Evolutionary conservation across 2,888 invertebrate species (phyloP).

Genomic region (Pristionchus japonicus): DNA sequence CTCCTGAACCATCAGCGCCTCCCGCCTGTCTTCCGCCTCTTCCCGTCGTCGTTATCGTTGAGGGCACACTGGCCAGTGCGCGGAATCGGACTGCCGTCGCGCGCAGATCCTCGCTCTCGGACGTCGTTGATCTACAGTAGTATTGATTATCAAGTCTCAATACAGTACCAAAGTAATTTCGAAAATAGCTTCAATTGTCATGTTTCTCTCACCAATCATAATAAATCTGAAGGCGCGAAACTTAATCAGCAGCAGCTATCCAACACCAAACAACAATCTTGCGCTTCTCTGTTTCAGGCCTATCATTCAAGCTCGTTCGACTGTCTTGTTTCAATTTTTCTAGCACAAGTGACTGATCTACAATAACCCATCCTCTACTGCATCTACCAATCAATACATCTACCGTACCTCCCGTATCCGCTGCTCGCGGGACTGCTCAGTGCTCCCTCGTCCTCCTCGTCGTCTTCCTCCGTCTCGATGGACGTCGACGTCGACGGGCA

Average conservation of each 20-base stretch:
- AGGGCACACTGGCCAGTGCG: no score
- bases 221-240: no score
- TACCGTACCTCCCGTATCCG: slow-evolving; percentile 47
- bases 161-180: no score
- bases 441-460: neutral
- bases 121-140: slow-evolving; percentile 31
- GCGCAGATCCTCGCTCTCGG: slow-evolving; percentile 11
- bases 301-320: no score
- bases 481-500: neutral
- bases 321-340: no score
- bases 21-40: neutral
- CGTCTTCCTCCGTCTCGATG: neutral
- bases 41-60: neutral
- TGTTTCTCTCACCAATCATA: no score
- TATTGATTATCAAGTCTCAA: neutral
- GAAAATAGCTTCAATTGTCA: no score
- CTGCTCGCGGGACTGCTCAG: slow-evolving; percentile 40
- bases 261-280: no score
- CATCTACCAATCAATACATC: neutral
- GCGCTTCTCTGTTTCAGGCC: neutral
- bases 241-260: no score
- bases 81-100: neutral
- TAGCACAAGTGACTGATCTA: no score
- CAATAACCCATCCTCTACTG: neutral
- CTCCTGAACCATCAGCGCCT: slow-evolving; percentile 10